Evolutionary conservation across 2,888 invertebrate species (phyloP).

Genomic region (Agonopterix arenella): DNA sequence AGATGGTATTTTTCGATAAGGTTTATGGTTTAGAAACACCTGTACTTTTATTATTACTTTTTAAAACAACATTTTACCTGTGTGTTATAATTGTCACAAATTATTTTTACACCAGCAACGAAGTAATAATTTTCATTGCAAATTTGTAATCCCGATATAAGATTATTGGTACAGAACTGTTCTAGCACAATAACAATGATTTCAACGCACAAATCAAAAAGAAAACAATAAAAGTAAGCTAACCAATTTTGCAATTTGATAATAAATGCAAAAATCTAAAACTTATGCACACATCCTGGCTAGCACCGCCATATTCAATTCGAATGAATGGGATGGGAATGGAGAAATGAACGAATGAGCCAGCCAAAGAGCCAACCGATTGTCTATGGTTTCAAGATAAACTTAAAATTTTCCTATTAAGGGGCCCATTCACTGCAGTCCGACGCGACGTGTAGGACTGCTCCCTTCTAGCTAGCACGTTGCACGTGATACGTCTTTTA

Average conservation of each 20-base stretch:
- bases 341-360: slow-evolving; percentile 22
- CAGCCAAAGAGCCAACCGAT: too few species aligned
- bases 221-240: slow-evolving; percentile 27
- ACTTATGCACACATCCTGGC: slow-evolving; percentile 70
- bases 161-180: slow-evolving; percentile 22
- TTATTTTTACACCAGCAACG: slow-evolving; percentile 74
- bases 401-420: too few species aligned
- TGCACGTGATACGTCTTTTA: too few species aligned
- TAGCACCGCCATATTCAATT: slow-evolving; percentile 73
- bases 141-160: slow-evolving; percentile 39
- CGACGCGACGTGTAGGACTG: too few species aligned
- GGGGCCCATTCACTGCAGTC: too few species aligned
- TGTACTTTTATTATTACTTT: slow-evolving; percentile 13
- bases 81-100: slow-evolving; percentile 68
- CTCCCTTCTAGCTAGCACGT: too few species aligned
- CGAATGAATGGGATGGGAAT: slow-evolving; percentile 33
- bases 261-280: slow-evolving; percentile 60
- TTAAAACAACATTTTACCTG: slow-evolving; percentile 62
- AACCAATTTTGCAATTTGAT: slow-evolving; percentile 42
- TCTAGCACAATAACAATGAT: slow-evolving; percentile 27
- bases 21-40: slow-evolving; percentile 10
- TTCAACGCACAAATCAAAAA: slow-evolving; percentile 26
- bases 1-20: slow-evolving; percentile 15
- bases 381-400: too few species aligned
- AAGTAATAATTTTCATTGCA: slow-evolving; percentile 73